Conservation (phyloP, 2,888 invertebrate species). For the Drosophila cognata region DNA sequence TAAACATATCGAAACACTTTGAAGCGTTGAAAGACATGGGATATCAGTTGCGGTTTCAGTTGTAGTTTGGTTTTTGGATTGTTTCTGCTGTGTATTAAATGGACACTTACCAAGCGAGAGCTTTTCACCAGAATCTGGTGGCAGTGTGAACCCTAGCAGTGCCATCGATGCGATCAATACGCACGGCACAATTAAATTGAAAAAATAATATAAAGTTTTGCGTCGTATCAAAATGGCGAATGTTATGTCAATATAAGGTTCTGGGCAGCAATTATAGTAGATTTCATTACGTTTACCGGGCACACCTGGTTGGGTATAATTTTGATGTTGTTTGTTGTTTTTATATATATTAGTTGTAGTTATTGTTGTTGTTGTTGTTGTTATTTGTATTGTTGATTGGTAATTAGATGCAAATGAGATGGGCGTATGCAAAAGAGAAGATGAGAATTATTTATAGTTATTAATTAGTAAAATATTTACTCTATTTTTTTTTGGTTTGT, state of each 20-base stretch:
- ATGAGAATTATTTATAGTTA: slow-evolving; percentile 52
- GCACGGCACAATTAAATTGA: slow-evolving; percentile 99
- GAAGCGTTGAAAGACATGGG: not conserved
- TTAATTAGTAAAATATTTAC: slow-evolving; percentile 41
- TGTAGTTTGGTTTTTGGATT: slow-evolving; percentile 15
- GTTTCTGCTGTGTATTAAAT: slow-evolving; percentile 14
- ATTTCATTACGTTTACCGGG: slow-evolving; percentile 97
- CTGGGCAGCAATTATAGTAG: slow-evolving; percentile 98
- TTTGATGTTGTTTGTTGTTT: slow-evolving; percentile 16
- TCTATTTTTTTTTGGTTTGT: not conserved
- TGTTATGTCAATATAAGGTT: slow-evolving; percentile 98
- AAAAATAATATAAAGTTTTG: slow-evolving; percentile 99
- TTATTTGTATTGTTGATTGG: slow-evolving; percentile 24
- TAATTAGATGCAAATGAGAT: slow-evolving; percentile 47
- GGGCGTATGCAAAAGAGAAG: slow-evolving; percentile 51
- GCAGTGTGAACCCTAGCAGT: slow-evolving; percentile 98
- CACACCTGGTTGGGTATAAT: slow-evolving; percentile 88
- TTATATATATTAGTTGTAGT: slow-evolving; percentile 3
- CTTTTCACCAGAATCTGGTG: slow-evolving; percentile 99
- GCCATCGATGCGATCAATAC: slow-evolving; percentile 99
- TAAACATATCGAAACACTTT: slow-evolving; percentile 39
- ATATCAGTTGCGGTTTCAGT: slow-evolving; percentile 22
- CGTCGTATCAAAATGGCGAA: slow-evolving; percentile 98
- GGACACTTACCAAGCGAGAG: slow-evolving; percentile 93
- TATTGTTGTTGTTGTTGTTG: slow-evolving; percentile 13